Conservation (phyloP, 2,797 vertebrate species). For the Monodelphis domestica region DNA sequence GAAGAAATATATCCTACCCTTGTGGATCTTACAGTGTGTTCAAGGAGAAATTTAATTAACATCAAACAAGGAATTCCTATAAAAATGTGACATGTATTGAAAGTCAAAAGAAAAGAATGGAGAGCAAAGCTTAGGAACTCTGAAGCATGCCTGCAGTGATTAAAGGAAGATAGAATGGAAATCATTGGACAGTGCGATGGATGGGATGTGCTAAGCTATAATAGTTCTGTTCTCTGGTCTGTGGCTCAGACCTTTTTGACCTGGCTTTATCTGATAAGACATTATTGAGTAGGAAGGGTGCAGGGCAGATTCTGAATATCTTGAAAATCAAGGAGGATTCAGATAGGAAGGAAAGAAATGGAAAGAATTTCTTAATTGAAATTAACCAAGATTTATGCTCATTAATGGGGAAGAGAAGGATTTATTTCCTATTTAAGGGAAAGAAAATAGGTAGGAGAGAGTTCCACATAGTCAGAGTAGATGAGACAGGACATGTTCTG, state of each 20-base stretch:
- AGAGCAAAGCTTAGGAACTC: not conserved
- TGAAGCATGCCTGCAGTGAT: not conserved
- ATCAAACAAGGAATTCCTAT: not conserved
- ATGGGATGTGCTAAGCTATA: not conserved
- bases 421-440: not conserved
- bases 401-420: too few species aligned
- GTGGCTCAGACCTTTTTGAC: not conserved
- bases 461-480: not conserved
- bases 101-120: not conserved
- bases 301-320: not conserved
- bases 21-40: not conserved
- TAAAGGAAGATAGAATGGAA: not conserved
- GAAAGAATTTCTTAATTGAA: not conserved
- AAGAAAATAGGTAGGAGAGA: not conserved
- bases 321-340: not conserved
- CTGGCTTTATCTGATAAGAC: not conserved
- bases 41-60: not conserved
- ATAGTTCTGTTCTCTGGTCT: not conserved
- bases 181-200: not conserved
- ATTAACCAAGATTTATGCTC: not conserved
- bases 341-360: not conserved
- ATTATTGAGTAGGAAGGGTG: not conserved
- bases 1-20: not conserved
- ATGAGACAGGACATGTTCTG: not conserved
- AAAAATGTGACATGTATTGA: not conserved